A percentile compares a stretch with the other conserved stretches of the same genome.
These are phyloP conservation scores for Phainopepla nitens DNA, from an alignment of 2,113 vertebrate genomes.

Conservation along the genomic window DNA sequence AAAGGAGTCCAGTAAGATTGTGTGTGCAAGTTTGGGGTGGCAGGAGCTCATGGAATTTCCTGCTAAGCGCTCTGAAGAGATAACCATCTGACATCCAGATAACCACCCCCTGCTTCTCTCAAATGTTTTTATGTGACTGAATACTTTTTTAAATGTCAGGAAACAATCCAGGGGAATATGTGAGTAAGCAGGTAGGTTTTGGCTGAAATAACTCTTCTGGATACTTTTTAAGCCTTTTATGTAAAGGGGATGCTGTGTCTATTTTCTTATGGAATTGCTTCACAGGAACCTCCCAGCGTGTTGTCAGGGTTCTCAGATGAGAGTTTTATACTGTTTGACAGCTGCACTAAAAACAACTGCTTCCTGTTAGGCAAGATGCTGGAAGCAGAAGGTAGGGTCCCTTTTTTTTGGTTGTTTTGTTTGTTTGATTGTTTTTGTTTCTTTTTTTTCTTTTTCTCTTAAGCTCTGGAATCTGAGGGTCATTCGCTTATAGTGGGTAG, in stretches of 20 bases:
- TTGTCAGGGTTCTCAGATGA: accelerated
- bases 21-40: neutral
- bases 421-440: no score
- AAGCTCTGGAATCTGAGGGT: neutral
- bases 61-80: neutral
- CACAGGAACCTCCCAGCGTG: neutral
- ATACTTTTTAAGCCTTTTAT: neutral
- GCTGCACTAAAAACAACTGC: neutral
- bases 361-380: constrained; percentile 13
- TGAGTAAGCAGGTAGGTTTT: neutral
- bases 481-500: neutral
- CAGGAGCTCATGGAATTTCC: constrained; percentile 27
- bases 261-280: neutral
- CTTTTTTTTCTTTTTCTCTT: accelerated
- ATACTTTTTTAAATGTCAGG: neutral
- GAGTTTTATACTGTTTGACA: neutral
- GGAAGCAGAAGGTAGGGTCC: neutral
- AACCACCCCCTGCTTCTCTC: neutral
- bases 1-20: neutral
- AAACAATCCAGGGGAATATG: neutral
- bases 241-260: neutral
- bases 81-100: constrained; percentile 31
- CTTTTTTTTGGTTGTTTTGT: no score
- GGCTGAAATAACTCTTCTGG: neutral
- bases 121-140: neutral